Conservation (phyloP, 2,888 invertebrate genomes). For the Drosophila nr. fundita region DNA sequence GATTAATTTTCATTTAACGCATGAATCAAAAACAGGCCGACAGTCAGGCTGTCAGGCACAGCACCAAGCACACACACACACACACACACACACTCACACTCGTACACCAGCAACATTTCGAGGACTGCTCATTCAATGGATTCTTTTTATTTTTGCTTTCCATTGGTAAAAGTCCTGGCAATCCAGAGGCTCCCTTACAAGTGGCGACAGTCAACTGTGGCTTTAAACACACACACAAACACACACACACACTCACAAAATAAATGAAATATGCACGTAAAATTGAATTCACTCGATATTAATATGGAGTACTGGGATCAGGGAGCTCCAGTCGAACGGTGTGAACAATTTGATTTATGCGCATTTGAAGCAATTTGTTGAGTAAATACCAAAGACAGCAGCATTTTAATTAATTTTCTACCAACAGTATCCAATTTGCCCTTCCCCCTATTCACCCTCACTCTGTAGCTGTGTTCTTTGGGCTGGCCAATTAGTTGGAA, state of each 20-base stretch:
- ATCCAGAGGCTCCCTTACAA: slow-evolving; percentile 28
- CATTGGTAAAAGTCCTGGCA: not conserved
- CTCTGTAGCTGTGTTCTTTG: slow-evolving; percentile 25
- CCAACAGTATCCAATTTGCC: slow-evolving; percentile 6
- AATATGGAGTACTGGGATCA: slow-evolving; percentile 1
- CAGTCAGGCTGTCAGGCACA: slow-evolving; percentile 61
- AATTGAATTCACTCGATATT: slow-evolving; percentile 63
- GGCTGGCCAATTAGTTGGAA: slow-evolving; percentile 63
- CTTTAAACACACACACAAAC: slow-evolving; percentile 54
- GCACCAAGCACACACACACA: slow-evolving; percentile 8
- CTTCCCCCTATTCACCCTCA: slow-evolving; percentile 1
- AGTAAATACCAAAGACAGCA: slow-evolving; percentile 72
- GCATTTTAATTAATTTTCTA: slow-evolving; percentile 76
- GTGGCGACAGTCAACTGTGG: slow-evolving; percentile 45
- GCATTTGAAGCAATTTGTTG: slow-evolving; percentile 77
- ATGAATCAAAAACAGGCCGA: slow-evolving; percentile 77
- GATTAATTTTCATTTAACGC: slow-evolving; percentile 81
- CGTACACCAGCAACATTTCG: slow-evolving; percentile 19
- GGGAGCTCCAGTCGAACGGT: slow-evolving; percentile 58
- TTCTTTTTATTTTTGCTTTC: slow-evolving; percentile 34
- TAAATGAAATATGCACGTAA: slow-evolving; percentile 73
- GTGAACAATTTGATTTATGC: slow-evolving; percentile 78
- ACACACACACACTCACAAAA: slow-evolving; percentile 17
- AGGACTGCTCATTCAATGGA: slow-evolving; percentile 28
- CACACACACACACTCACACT: slow-evolving; percentile 7